Percentiles rank a stretch among this genome's conserved stretches.
These are phyloP conservation scores for Epizoanthus ramosus DNA, from an alignment of 92 coral and sea anemone species.

Conservation along the genomic window DNA sequence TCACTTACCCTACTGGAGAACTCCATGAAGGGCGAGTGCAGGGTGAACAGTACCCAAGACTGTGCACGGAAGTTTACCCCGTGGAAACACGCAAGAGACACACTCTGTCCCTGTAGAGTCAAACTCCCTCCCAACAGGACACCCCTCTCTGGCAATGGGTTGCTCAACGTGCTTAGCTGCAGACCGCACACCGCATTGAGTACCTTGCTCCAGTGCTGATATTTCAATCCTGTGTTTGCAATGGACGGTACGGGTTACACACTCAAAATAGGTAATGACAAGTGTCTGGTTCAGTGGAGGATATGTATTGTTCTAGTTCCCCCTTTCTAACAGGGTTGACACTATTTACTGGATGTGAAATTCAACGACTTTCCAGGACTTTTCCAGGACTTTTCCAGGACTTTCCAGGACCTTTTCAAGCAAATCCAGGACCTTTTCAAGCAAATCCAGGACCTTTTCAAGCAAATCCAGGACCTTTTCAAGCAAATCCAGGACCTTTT, in stretches of 20 bases:
- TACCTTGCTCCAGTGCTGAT: constrained; percentile 99
- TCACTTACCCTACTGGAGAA: constrained; percentile 80
- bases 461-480: no score
- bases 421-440: no score
- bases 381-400: no score
- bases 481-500: no score
- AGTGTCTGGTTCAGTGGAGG: no score
- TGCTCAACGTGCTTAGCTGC: constrained; percentile 72
- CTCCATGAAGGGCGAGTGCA: constrained; percentile 74
- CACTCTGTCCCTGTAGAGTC: constrained; percentile 80
- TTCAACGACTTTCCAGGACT: no score
- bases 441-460: no score
- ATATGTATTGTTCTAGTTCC: no score
- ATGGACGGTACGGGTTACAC: background rate
- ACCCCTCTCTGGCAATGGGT: constrained; percentile 91
- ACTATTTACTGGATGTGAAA: no score
- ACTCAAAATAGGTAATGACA: background rate
- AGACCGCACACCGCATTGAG: constrained; percentile 81
- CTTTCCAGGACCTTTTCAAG: no score
- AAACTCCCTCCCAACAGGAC: constrained; percentile 91
- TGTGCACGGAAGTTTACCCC: constrained; percentile 98
- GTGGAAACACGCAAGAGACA: constrained; percentile 93
- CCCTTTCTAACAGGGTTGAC: no score
- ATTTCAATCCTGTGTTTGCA: constrained; percentile 74
- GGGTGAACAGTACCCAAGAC: constrained; percentile 93